Percentiles rank a stretch among this genome's conserved stretches.
These are phyloP conservation scores for Linyphia triangularis DNA, from an alignment of 2,888 invertebrate species.

Conservation along the genomic window DNA sequence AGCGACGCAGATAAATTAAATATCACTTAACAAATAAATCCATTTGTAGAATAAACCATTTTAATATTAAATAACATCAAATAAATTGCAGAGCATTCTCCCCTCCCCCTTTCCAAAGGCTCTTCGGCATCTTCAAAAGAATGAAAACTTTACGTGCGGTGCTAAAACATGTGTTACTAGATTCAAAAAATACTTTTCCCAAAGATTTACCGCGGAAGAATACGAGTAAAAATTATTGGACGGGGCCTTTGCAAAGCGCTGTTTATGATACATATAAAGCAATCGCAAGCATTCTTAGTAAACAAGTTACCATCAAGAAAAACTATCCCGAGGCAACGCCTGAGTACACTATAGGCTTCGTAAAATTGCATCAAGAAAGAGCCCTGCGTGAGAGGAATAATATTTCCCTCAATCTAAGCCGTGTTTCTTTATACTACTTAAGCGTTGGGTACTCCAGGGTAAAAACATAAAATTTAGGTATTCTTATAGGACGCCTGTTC, in stretches of 20 bases:
- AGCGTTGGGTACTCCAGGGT: slow-evolving; percentile 49
- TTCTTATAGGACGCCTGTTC: slow-evolving; percentile 50
- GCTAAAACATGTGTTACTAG: not conserved
- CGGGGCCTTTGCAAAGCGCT: slow-evolving; percentile 1
- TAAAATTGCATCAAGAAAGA: slow-evolving; percentile 68
- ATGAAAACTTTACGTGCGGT: not conserved
- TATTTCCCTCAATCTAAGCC: slow-evolving; percentile 66
- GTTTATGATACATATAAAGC: slow-evolving; percentile 69
- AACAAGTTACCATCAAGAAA: slow-evolving; percentile 66
- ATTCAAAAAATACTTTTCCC: not conserved
- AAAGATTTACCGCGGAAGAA: slow-evolving; percentile 5
- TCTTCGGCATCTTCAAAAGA: too few species aligned
- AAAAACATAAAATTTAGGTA: slow-evolving; percentile 73
- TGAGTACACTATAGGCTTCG: slow-evolving; percentile 27
- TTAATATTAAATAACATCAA: too few species aligned
- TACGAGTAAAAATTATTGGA: slow-evolving; percentile 51
- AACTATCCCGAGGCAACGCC: slow-evolving; percentile 32
- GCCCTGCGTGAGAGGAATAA: slow-evolving; percentile 68
- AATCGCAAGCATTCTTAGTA: slow-evolving; percentile 46
- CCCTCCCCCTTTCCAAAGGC: too few species aligned
- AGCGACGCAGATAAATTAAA: too few species aligned
- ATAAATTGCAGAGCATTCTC: too few species aligned
- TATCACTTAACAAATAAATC: too few species aligned
- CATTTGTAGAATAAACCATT: too few species aligned
- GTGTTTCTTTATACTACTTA: slow-evolving; percentile 70